Base-by-base conservation (phyloP, 2,888 invertebrate species). In the Himalopsyche anomala region DNA sequence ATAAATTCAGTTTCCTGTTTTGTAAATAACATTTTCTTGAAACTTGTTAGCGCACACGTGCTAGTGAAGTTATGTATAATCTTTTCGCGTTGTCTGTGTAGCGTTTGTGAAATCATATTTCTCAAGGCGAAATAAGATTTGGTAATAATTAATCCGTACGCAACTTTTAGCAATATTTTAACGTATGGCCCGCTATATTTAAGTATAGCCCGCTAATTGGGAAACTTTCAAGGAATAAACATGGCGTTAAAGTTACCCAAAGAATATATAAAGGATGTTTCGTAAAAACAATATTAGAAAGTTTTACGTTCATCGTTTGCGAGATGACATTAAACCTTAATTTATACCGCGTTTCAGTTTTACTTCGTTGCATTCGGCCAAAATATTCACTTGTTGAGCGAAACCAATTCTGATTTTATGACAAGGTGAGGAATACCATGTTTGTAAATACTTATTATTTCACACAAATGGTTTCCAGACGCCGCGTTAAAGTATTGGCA, bases 161-260 rank as follows among this genome's bases (percentile, higher is more conserved):
- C 74, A 74, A 74, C 74, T 74, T 74, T 74, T 74, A 36, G 74
- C 74, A 12, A 74, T 74, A 74, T 36, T 74, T 74, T 74, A 28
- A 74, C 74, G 15, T 74, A 8, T 38, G 38, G 19, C 74, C 36
- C 36, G 38, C 74, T 4, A 12, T 38, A 74, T 38, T 69, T 36
- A 74, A 74, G 74, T 74, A 74, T 74, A 74, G 74, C 74, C 74
- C 74, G 74, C 36, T 74, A 74, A 74, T 74, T 74, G 74, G 74
- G 74, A 74, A 74, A 74, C 74, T 74, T 74, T 74, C 36, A 36
- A 74, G 74, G 74, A 74, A 74, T 74, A 74, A 74, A 74, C 74
- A 74, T 62, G 62, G 36, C 74, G 74, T 74, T 74, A 74, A 74
- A 74, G 74, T 74, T 74, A 74, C 38, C 36, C 36, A 74, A 62